phyloP scores from a whole-genome alignment of 1,140 invertebrate species.

The Callitettix versicolor region DNA sequence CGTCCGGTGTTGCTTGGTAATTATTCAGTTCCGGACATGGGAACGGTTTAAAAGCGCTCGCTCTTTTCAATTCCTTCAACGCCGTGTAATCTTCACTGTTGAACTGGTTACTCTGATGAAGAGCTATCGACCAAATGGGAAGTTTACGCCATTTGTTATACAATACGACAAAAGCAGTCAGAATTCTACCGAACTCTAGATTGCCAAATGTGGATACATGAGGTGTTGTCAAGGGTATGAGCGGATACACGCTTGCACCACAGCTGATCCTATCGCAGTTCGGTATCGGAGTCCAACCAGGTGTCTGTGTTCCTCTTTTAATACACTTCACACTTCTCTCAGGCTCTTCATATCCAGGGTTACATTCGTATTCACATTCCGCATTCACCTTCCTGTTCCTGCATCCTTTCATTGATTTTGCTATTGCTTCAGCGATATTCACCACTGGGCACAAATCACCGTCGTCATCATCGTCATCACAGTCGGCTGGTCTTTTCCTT shows the following conservation, averaged over 20 bases:
- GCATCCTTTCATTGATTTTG: neutral
- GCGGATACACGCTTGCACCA: neutral
- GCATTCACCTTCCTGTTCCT: neutral
- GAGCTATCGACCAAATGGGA: slow-evolving; percentile 13
- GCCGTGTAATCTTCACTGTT: slow-evolving; percentile 1
- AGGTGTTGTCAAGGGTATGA: neutral
- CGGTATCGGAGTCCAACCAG: neutral
- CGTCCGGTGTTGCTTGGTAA: neutral
- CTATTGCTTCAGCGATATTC: neutral
- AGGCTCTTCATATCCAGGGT: slow-evolving; percentile 7
- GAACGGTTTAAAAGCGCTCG: neutral
- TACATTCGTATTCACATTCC: slow-evolving; percentile 8
- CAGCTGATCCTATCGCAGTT: neutral
- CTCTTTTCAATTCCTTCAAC: slow-evolving; percentile 4
- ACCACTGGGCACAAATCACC: neutral
- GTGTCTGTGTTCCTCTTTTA: neutral
- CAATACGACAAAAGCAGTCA: slow-evolving; percentile 5
- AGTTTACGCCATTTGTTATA: slow-evolving; percentile 9
- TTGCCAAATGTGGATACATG: neutral
- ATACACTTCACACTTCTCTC: slow-evolving; percentile 1
- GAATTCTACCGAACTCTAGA: slow-evolving; percentile 3
- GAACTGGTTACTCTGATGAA: slow-evolving; percentile 11
- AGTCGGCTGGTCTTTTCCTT: neutral
- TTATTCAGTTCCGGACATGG: neutral
- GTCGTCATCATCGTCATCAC: slow-evolving; percentile 1